phyloP scores from a whole-genome alignment of 2,113 vertebrate genomes.

The Hyaena hyaena region DNA sequence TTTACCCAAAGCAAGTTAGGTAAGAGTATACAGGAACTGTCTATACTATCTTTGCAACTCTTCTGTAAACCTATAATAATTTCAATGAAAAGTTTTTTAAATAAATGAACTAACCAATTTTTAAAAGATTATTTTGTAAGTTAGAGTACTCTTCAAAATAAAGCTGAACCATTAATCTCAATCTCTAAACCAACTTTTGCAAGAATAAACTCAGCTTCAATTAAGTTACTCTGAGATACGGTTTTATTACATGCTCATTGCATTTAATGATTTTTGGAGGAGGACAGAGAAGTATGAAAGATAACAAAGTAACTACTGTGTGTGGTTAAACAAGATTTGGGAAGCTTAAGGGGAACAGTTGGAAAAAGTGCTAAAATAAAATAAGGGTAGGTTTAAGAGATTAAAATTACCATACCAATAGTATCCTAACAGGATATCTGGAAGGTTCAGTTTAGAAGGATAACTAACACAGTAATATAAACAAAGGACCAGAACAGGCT shows the following conservation, averaged over 20 bases:
- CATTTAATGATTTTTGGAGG: constrained; percentile 51
- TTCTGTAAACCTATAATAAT: constrained; percentile 49
- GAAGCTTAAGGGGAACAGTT: not conserved
- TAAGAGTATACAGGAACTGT: not conserved
- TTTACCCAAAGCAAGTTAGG: not conserved
- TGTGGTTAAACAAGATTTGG: constrained; percentile 25
- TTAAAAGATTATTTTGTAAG: constrained; percentile 41
- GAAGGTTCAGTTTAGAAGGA: constrained; percentile 1
- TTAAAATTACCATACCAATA: constrained; percentile 33
- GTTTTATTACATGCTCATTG: constrained; percentile 47
- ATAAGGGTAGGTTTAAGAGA: not conserved
- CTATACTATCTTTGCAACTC: constrained; percentile 29
- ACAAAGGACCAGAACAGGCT: not conserved
- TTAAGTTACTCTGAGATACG: constrained; percentile 42
- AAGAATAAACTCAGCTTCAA: constrained; percentile 54
- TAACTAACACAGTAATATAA: not conserved
- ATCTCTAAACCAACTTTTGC: constrained; percentile 30
- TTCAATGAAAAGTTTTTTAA: not conserved
- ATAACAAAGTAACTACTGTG: not conserved
- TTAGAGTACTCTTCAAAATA: constrained; percentile 41
- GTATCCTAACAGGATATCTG: not conserved
- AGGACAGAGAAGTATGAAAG: not conserved
- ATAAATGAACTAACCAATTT: constrained; percentile 4
- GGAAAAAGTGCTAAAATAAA: constrained; percentile 17
- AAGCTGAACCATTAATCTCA: constrained; percentile 43